Evolutionary conservation across 2,797 vertebrate species (phyloP).

Genomic region (Micropoecilia bifurca): DNA sequence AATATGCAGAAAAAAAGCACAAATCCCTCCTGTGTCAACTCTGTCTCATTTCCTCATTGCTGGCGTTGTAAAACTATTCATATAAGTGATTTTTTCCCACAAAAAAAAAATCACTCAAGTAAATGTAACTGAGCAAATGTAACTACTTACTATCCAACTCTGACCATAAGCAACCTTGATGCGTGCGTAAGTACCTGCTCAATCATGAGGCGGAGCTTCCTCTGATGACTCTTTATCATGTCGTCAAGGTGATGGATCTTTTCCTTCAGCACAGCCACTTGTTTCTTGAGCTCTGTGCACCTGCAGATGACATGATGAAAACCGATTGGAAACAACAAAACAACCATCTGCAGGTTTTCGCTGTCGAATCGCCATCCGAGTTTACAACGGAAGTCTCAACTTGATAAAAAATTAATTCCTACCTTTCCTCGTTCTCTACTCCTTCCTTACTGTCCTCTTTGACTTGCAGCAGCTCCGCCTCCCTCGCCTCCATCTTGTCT

Average conservation of each 20-base stretch:
- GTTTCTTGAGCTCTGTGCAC: conserved; percentile 84
- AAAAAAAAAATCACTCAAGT: too few species aligned
- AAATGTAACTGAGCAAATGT: too few species aligned
- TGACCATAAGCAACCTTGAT: background rate
- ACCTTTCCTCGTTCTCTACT: conserved; percentile 81
- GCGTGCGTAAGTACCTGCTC: conserved; percentile 86
- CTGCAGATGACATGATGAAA: conserved; percentile 64
- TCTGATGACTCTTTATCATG: conserved; percentile 95
- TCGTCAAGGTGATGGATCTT: conserved; percentile 94
- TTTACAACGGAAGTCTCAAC: background rate
- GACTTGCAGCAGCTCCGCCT: conserved; percentile 83
- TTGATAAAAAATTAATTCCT: background rate
- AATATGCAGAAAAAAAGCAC: background rate
- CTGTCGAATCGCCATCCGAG: background rate
- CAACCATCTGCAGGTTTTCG: background rate
- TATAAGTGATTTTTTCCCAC: too few species aligned
- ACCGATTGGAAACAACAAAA: background rate
- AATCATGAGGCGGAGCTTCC: conserved; percentile 95
- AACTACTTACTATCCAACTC: too few species aligned
- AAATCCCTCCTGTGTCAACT: conserved; percentile 8
- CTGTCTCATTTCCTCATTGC: conserved; percentile 52
- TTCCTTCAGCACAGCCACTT: conserved; percentile 85
- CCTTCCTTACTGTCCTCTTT: conserved; percentile 58
- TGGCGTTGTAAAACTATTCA: conserved; percentile 14
- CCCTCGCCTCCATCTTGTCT: conserved; percentile 80